Evolutionary conservation across 2,113 vertebrate species (phyloP), one percentile per base, ranked within the genome.

Genomic region (Cinclus cinclus): DNA sequence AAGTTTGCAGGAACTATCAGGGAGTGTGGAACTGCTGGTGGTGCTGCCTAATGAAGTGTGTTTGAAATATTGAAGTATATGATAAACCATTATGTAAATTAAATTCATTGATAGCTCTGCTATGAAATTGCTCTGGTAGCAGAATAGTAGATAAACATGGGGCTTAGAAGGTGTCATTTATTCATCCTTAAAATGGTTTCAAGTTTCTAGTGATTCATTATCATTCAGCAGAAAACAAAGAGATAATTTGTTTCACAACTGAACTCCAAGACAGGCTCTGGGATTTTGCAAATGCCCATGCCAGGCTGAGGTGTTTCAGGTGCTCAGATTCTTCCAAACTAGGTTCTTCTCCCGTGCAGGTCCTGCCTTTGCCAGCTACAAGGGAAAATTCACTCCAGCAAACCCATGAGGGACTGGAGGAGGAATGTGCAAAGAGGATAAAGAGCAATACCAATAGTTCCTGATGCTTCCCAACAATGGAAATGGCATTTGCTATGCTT

Each of bases 111-210:
- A 94, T 96, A 96, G 96, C 96, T 96, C 94, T 93, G 84, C 89
- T 63, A 91, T 60, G 90, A 92, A 95, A 92, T 95, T 83, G 5
- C 89, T 77, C 67, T 96, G 69, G 87, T 92, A 97, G 95, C 90
- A 94, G 95, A 96, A 83, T 83, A 88, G 90, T 95, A 96, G 96
- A 97, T 96, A 97, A 97, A 97, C 96, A 95, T 15, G 85, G 85
- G 95, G 96, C 94, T 96, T 92, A 93, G 89, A 82, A 95, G 94
- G 94, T 95, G 96, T 82, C 96, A 92, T 94, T 97, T 95, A 94
- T 94, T 96, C 95, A 94, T 82, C 95, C 96, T 96, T 96, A 96
- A 94, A 95, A 96, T 86, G 92, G 65, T 83, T 84, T 94, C 60
- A 74, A 93, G 85, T 93, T 93, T 73, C 92, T 76, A 62, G 95